These are phyloP conservation scores for Athrips mouffetella DNA, from an alignment of 2,888 invertebrate genomes.

Conservation along the genomic window DNA sequence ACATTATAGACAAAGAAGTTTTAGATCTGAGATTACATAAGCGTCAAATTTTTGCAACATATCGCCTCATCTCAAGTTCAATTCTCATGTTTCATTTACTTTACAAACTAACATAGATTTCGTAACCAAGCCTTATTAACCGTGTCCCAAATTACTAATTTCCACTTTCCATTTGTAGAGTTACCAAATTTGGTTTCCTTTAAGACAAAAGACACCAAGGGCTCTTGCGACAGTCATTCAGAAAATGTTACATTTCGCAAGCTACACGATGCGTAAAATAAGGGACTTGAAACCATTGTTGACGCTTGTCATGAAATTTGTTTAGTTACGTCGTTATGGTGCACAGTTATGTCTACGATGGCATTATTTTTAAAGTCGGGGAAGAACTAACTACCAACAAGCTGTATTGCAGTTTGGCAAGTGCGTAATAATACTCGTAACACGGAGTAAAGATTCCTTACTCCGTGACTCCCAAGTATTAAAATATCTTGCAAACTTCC, in stretches of 20 bases:
- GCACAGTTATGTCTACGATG: no score
- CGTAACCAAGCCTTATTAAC: conserved; percentile 2
- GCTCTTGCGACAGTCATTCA: conserved; percentile 12
- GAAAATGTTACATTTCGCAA: conserved; percentile 9
- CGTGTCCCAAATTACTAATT: conserved; percentile 11
- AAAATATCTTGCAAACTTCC: no score
- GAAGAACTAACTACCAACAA: no score
- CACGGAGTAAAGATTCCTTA: no score
- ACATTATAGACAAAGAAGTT: no score
- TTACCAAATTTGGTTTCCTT: conserved; percentile 16
- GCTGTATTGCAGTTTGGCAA: no score
- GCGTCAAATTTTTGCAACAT: neutral
- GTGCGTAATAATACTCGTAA: no score
- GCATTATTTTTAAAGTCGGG: no score
- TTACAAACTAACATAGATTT: neutral
- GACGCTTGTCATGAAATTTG: neutral
- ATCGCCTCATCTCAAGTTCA: conserved; percentile 1
- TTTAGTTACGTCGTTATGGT: neutral
- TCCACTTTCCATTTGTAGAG: conserved; percentile 7
- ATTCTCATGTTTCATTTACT: neutral
- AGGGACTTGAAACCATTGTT: conserved; percentile 1
- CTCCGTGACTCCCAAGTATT: no score
- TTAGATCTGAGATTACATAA: neutral
- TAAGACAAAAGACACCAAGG: conserved; percentile 17
- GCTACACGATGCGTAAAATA: conserved; percentile 4